Evolutionary conservation across 2,888 invertebrate species (phyloP).

Genomic region (Troilus luridus): DNA sequence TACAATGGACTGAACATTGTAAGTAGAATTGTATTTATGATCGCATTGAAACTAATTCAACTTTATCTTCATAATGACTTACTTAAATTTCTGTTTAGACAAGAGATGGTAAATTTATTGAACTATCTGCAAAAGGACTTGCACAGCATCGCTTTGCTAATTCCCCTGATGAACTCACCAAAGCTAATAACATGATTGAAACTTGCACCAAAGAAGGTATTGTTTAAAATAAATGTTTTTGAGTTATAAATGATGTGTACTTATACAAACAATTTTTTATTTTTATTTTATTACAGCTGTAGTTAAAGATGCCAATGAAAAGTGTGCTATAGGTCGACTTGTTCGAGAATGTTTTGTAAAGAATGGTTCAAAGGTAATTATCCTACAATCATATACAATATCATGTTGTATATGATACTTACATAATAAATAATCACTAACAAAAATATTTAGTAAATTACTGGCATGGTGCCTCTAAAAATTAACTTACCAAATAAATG

Average conservation of each 20-base stretch:
- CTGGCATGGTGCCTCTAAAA: neutral
- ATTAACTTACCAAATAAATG: neutral
- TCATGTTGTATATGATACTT: conserved; percentile 28
- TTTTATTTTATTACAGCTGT: conserved; percentile 63
- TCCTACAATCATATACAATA: too few relatives aligned
- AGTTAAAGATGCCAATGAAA: conserved; percentile 65
- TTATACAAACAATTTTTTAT: neutral
- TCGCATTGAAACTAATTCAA: neutral
- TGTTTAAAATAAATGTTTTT: neutral
- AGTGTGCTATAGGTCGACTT: conserved; percentile 66
- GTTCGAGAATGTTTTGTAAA: conserved; percentile 66
- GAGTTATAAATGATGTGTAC: neutral
- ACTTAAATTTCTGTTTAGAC: conserved; percentile 60
- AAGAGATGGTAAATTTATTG: conserved; percentile 66
- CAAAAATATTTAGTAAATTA: neutral
- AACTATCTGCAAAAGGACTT: conserved; percentile 64
- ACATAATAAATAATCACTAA: neutral
- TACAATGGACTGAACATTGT: conserved; percentile 65
- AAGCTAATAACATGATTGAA: conserved; percentile 66
- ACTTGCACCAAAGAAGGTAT: conserved; percentile 66
- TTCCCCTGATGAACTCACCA: conserved; percentile 66
- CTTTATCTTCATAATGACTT: neutral
- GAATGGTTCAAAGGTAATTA: conserved; percentile 66
- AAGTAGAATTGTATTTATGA: conserved; percentile 58
- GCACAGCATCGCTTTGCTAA: conserved; percentile 65